phyloP scores from a whole-genome alignment of 2,113 vertebrate species.

The Ahaetulla prasina region DNA sequence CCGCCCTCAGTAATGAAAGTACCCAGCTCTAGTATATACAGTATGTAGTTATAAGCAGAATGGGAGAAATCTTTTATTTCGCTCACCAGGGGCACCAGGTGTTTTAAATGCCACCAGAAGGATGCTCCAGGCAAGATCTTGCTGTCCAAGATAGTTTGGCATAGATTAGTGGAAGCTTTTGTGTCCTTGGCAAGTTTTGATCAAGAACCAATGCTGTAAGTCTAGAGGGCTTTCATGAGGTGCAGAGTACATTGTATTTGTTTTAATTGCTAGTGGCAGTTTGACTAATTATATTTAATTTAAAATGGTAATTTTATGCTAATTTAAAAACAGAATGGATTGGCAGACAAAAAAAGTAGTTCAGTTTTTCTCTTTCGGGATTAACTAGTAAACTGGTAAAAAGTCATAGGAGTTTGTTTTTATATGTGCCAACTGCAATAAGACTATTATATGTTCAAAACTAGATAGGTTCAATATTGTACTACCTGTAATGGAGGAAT shows the following conservation, averaged over 20 bases:
- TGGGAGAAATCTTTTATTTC: constrained; percentile 39
- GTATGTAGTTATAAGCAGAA: constrained; percentile 45
- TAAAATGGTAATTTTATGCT: constrained; percentile 76
- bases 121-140: constrained; percentile 69
- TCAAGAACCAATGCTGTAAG: constrained; percentile 71
- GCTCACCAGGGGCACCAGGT: constrained; percentile 68
- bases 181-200: constrained; percentile 73
- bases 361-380: neutral
- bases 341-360: constrained; percentile 25
- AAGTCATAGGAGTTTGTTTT: neutral
- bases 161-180: constrained; percentile 72
- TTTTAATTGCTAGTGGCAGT: constrained; percentile 62
- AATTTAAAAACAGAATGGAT: constrained; percentile 56
- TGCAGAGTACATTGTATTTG: constrained; percentile 58
- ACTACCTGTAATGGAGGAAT: neutral
- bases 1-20: constrained; percentile 35
- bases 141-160: constrained; percentile 70
- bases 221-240: constrained; percentile 69
- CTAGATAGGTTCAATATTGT: neutral
- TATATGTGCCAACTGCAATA: neutral
- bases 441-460: neutral
- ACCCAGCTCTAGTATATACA: constrained; percentile 11
- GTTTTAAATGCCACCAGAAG: constrained; percentile 76
- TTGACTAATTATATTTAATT: constrained; percentile 75
- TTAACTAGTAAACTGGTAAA: neutral